Evolutionary conservation across 2,113 vertebrate species (phyloP), one percentile per base, ranked within the genome.

Genomic region (Macquaria australasica): DNA sequence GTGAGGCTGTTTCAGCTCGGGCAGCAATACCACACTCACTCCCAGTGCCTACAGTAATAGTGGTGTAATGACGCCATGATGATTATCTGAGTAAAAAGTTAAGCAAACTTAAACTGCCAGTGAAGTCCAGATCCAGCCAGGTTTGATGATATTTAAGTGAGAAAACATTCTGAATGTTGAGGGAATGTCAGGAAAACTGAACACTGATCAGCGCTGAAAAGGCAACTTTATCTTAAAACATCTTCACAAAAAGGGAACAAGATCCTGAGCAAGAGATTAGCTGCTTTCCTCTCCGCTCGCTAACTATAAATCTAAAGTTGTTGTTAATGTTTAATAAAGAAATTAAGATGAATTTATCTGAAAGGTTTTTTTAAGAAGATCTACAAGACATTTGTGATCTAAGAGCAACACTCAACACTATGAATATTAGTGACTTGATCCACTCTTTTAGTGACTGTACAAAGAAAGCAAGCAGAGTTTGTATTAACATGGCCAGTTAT

Each of bases 401-500:
- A 66, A 81, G 78, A 73, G 75, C 71, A 79, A 88, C 85, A 89
- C 88, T 89, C 81, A 48, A 85, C 78, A 79, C 58, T 79, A 87
- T 90, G 62, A 92, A 83, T 87, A 88, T 68, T 88, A 89, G 80
- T 89, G 88, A 90, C 78, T 89, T 89, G 83, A 93, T 93, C 84
- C 62, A 63, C 87, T 92, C 87, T 91, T 89, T 92, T 92, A 91
- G 88, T 88, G 88, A 92, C 91, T 95, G 91, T 93, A 92, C 84
- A 94, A 90, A 94, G 75, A 87, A 90, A 81, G 34, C 73, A 82
- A 79, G 82, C 85, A 86, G 82, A 91, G 88, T 92, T 88, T 90
- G 92, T 93, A 89, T 93, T 91, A 94, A 92, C 93, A 91, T 88
- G 93, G 94, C 92, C 95, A 95, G 93, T 95, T 95, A 95, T 96